Percentiles rank a stretch among this genome's conserved stretches.
These are phyloP conservation scores for Apamea crenata DNA, from an alignment of 2,888 invertebrate species.

Conservation along the genomic window DNA sequence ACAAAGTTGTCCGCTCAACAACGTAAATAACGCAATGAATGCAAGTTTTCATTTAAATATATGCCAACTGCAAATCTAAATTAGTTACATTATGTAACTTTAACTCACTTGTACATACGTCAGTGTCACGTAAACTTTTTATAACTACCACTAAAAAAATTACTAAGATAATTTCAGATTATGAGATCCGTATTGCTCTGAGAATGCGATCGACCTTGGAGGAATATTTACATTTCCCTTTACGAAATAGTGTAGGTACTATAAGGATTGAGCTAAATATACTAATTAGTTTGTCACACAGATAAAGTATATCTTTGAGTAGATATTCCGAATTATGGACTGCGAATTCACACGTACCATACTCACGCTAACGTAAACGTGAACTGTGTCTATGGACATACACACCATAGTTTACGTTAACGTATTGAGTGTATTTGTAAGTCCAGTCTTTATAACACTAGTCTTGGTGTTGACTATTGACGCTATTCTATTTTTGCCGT, in stretches of 20 bases:
- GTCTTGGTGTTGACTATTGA: neutral
- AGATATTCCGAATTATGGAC: neutral
- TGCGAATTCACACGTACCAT: neutral
- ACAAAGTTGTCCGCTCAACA: neutral
- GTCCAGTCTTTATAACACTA: neutral
- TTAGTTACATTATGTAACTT: no score
- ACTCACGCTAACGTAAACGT: neutral
- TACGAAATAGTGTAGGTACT: slow-evolving; percentile 14
- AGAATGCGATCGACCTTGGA: neutral
- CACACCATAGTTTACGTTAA: neutral
- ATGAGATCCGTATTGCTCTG: neutral
- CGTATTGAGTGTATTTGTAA: no score
- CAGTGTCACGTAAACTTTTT: neutral
- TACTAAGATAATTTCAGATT: slow-evolving; percentile 9
- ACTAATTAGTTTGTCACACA: slow-evolving; percentile 31
- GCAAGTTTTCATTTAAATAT: neutral
- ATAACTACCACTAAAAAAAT: neutral
- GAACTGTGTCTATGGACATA: neutral
- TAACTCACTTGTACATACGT: neutral
- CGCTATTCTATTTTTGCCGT: neutral
- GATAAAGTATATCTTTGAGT: slow-evolving; percentile 21
- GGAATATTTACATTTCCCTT: slow-evolving; percentile 22
- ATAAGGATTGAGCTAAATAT: slow-evolving; percentile 41
- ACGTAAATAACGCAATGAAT: neutral
- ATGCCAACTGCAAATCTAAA: no score